These are phyloP conservation scores for Psammodynastes pulverulentus DNA, from an alignment of 2,113 vertebrate species.

Conservation along the genomic window DNA sequence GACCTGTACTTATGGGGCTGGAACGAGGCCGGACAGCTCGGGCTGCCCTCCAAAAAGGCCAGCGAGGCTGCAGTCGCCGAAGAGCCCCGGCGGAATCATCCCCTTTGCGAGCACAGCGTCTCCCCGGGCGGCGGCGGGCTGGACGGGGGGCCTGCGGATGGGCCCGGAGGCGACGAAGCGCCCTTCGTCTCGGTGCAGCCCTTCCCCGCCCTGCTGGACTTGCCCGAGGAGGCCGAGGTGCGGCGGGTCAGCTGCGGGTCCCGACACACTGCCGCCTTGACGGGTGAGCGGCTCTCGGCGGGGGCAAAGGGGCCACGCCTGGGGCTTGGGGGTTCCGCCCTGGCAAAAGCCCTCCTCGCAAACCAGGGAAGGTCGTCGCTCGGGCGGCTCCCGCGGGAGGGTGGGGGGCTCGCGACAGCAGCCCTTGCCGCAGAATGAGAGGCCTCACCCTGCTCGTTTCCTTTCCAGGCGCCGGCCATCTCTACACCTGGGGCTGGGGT, in stretches of 20 bases:
- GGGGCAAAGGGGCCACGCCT: no score
- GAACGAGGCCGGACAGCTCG: slow-evolving; percentile 93
- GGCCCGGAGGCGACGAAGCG: rapidly evolving
- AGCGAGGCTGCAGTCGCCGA: background rate
- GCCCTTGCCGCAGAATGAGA: no score
- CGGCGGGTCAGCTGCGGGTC: slow-evolving; percentile 84
- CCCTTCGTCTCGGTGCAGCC: slow-evolving; percentile 87
- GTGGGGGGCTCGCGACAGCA: background rate
- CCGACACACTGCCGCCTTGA: slow-evolving; percentile 84
- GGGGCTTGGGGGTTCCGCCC: no score
- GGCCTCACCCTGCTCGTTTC: background rate
- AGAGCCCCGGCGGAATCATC: background rate
- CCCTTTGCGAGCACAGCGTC: background rate
- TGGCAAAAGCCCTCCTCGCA: background rate
- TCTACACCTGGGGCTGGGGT: slow-evolving; percentile 99
- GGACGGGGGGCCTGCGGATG: rapidly evolving
- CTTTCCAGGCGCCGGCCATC: slow-evolving; percentile 76
- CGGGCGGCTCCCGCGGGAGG: background rate
- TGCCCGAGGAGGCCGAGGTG: slow-evolving; percentile 73
- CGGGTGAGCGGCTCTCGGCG: slow-evolving; percentile 69
- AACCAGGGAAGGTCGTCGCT: background rate
- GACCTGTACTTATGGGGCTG: slow-evolving; percentile 96
- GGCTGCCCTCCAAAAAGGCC: slow-evolving; percentile 73
- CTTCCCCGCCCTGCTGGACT: slow-evolving; percentile 86
- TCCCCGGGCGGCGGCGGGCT: rapidly evolving